Conservation (phyloP, 2,113 vertebrate species). For the Paratilapia polleni region DNA sequence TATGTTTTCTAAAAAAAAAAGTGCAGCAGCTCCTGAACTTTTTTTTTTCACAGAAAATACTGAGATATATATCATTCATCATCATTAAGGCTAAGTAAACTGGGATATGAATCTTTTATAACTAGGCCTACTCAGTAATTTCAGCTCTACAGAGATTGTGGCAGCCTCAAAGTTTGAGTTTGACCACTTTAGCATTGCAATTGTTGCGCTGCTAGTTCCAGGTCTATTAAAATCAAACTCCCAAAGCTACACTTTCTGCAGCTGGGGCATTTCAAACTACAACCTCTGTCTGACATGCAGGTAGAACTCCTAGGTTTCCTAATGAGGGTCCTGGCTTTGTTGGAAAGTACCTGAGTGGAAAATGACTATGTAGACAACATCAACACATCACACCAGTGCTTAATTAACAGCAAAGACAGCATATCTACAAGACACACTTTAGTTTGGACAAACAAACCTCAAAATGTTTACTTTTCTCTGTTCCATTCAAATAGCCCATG, state of each 20-base stretch:
- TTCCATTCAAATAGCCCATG: not conserved
- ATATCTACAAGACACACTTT: not conserved
- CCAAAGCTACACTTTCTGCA: not conserved
- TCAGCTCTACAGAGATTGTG: not conserved
- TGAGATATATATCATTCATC: not conserved
- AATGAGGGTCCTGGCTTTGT: not conserved
- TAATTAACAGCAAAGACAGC: not conserved
- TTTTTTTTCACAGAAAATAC: not conserved
- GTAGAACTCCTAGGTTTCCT: not conserved
- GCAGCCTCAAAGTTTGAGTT: not conserved
- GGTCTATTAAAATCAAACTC: not conserved
- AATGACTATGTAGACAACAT: not conserved
- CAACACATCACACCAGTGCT: not conserved
- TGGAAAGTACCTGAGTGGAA: too few species aligned
- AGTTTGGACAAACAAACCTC: not conserved
- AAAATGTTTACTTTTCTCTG: not conserved
- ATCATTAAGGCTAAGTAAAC: not conserved
- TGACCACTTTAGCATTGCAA: not conserved
- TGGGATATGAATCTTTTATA: not conserved
- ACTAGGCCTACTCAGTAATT: not conserved
- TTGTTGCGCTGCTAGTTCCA: not conserved
- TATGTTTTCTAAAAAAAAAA: not conserved
- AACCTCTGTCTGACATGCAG: not conserved
- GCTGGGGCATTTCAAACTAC: not conserved
- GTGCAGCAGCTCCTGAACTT: not conserved